Evolutionary conservation across 2,888 invertebrate genomes (phyloP).

Genomic region (Frankliniella fusca): DNA sequence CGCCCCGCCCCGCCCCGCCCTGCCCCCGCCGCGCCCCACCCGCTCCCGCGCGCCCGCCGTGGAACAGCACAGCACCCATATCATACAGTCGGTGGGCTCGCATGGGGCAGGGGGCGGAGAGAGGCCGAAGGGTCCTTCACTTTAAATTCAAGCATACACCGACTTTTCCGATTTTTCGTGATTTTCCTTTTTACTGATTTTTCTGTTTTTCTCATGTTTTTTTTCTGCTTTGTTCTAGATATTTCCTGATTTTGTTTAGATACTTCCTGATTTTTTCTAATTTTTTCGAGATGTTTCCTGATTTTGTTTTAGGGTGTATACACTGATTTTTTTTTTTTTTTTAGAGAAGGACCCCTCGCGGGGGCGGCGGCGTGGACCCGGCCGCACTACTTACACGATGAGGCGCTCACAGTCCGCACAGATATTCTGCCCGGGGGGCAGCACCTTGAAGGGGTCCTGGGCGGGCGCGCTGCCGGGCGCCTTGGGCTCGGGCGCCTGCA

Average conservation of each 20-base stretch:
- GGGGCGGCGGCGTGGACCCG: not conserved
- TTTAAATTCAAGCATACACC: no score
- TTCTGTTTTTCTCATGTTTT: no score
- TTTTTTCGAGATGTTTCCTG: no score
- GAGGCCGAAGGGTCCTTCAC: no score
- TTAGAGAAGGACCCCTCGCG: not conserved
- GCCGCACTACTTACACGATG: constrained; percentile 80
- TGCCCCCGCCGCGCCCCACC: not conserved
- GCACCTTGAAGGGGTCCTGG: constrained; percentile 49
- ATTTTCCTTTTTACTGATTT: not conserved
- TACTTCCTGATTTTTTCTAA: no score
- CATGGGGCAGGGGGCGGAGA: not conserved
- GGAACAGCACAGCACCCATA: constrained; percentile 4
- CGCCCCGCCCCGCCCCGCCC: not conserved
- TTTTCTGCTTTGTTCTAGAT: no score
- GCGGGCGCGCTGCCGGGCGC: constrained; percentile 55
- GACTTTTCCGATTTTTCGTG: no score
- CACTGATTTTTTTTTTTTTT: not conserved
- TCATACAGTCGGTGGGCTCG: not conserved
- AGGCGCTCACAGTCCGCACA: constrained; percentile 96
- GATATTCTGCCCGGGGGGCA: constrained; percentile 85
- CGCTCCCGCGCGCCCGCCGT: not conserved
- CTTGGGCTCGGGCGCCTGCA: constrained; percentile 65
- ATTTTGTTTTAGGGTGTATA: no score
- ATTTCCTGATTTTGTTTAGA: no score